Evolutionary conservation across 2,797 vertebrate species (phyloP), one percentile per base, ranked within the genome.

Genomic region (Phalanger gymnotis): DNA sequence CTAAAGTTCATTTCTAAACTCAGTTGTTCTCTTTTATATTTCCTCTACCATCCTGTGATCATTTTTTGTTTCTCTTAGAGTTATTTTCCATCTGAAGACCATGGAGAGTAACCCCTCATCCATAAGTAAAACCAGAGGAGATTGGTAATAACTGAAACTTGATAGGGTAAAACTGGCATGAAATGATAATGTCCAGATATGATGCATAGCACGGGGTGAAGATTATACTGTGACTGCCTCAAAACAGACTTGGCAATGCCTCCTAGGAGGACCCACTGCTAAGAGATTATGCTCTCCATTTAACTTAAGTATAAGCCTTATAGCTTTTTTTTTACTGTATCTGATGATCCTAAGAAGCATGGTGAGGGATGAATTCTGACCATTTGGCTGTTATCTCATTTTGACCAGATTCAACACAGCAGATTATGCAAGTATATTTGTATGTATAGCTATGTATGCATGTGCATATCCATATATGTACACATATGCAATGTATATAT

Each of bases 261-360:
- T 28, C 51, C 28, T 31, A n/a, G 30, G 28, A 90, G 90, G 90
- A 96, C 40, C 47, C 66, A 92, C 52, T 53, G 89, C 25, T 40
- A 53, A 95, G 87, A 90, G 55, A 55, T 89, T 92, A 91, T 91
- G 61, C 92, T 92, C 58, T 56, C 89, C 87, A 90, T 95, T 92
- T 96, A 94, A 93, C 94, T 55, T 58, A 93, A 91, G 54, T 95
- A 19, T 92, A 94, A 90, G 92, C 55, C 13, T 95, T 73, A 54
- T n/a, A 93, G 28, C 0, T 66, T 93, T 95, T 93, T 95, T 94
- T 81, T 94, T 61, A 91, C 40, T 53, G 7, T 57, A 51, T 2
- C n/a, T 87, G 5, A n/a, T 90, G 27, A 54, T 91, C 54, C 94
- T 58, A 90, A 95, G 31, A 93, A 96, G 81, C 81, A n/a, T 94